Percentiles rank a stretch among this genome's conserved stretches.
These are phyloP conservation scores for Himalopsyche anomala DNA, from an alignment of 2,888 invertebrate species.

Conservation along the genomic window DNA sequence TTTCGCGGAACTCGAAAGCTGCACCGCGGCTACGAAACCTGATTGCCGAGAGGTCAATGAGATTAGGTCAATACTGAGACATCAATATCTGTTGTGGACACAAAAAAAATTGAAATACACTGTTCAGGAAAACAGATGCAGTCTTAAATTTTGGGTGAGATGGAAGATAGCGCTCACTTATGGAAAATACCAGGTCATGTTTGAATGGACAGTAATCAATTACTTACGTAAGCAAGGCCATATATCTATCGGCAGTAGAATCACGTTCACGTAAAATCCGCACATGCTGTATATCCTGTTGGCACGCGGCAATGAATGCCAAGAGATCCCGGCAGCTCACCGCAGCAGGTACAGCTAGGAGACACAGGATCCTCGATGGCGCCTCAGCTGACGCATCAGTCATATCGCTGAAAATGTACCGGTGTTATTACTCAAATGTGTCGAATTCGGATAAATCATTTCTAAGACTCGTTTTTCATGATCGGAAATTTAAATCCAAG, in stretches of 20 bases:
- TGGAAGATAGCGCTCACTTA: no score
- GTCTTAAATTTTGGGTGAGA: no score
- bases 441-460: no score
- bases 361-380: constrained; percentile 89
- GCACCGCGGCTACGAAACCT: constrained; percentile 85
- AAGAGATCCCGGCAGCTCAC: constrained; percentile 95
- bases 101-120: no score
- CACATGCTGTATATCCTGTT: constrained; percentile 92
- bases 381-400: constrained; percentile 82
- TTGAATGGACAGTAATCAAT: neutral
- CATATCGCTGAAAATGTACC: constrained; percentile 79
- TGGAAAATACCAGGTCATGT: no score
- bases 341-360: constrained; percentile 92
- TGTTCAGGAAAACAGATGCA: no score
- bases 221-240: constrained; percentile 93
- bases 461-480: no score
- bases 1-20: constrained; percentile 93
- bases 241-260: constrained; percentile 96
- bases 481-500: no score
- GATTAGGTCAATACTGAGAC: no score
- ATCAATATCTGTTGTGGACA: no score
- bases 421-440: neutral
- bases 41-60: neutral
- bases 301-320: constrained; percentile 95
- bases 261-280: constrained; percentile 93